Evolutionary conservation across 2,888 invertebrate genomes (phyloP).

Genomic region (Diaperis boleti): DNA sequence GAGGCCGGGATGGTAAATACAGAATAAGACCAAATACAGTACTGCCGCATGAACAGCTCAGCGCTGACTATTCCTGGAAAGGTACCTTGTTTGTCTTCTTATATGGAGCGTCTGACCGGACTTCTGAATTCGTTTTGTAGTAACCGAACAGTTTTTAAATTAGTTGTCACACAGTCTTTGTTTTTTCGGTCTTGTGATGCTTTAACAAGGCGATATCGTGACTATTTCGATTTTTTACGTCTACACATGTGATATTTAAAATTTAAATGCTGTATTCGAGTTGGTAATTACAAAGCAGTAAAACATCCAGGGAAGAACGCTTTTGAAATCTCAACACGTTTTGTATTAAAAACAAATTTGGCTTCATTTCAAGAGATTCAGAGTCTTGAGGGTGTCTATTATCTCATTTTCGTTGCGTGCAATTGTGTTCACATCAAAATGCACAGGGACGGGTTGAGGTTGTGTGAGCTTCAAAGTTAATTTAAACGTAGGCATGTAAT

Average conservation of each 20-base stretch:
- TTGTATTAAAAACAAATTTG: neutral
- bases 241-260: neutral
- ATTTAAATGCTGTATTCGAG: neutral
- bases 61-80: conserved; percentile 52
- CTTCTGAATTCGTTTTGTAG: conserved; percentile 15
- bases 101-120: conserved; percentile 59
- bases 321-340: neutral
- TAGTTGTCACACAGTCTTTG: neutral
- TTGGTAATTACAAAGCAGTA: neutral
- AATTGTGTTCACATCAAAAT: too few relatives aligned
- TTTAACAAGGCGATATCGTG: neutral
- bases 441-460: too few relatives aligned
- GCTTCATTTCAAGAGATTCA: neutral
- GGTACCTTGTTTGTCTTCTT: conserved; percentile 51
- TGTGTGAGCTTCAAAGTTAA: too few relatives aligned
- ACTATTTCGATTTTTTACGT: neutral
- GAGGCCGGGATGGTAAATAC: conserved; percentile 58
- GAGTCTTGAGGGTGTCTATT: too few relatives aligned
- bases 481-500: too few relatives aligned
- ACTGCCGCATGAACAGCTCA: conserved; percentile 34
- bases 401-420: neutral
- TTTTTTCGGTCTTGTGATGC: neutral
- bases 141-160: conserved; percentile 2
- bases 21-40: conserved; percentile 64
- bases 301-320: neutral